These are phyloP conservation scores for Pterobdella sp. DNA, from an alignment of 2,888 invertebrate species.

Conservation along the genomic window DNA sequence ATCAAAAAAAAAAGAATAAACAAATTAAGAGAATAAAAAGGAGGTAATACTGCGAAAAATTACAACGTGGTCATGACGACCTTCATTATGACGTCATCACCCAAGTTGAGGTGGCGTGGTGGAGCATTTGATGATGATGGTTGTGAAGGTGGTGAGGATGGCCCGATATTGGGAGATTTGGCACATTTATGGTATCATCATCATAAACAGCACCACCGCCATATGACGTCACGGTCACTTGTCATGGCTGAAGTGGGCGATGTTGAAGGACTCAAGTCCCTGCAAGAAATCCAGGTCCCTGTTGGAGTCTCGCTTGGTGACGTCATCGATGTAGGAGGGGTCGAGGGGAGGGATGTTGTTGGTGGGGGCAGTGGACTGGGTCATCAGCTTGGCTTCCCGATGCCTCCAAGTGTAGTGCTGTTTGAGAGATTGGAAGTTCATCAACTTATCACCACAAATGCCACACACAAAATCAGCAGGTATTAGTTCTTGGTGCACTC, in stretches of 20 bases:
- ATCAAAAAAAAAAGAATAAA: no score
- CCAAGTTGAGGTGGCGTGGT: no score
- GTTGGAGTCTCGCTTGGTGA: neutral
- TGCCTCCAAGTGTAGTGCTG: conserved; percentile 39
- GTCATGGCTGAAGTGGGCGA: no score
- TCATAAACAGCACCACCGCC: no score
- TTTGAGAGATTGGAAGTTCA: conserved; percentile 37
- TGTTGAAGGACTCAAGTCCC: conserved; percentile 24
- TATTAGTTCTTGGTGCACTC: conserved; percentile 34
- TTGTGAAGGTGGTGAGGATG: conserved; percentile 22
- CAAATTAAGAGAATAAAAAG: no score
- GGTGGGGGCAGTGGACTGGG: neutral
- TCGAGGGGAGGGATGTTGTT: neutral
- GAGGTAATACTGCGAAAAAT: no score
- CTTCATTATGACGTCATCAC: no score
- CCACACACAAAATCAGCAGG: conserved; percentile 35
- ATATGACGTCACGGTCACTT: no score
- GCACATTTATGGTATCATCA: no score
- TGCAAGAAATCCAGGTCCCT: conserved; percentile 25
- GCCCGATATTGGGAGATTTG: no score
- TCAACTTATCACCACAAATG: conserved; percentile 36
- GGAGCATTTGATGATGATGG: no score
- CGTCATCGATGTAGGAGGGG: neutral
- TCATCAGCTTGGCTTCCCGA: conserved; percentile 20
- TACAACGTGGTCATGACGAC: no score